A percentile compares a stretch with the other conserved stretches of the same genome.
Evolutionary conservation across 1,140 invertebrate species (phyloP).

Genomic region (Aphelenchoides avenae): DNA sequence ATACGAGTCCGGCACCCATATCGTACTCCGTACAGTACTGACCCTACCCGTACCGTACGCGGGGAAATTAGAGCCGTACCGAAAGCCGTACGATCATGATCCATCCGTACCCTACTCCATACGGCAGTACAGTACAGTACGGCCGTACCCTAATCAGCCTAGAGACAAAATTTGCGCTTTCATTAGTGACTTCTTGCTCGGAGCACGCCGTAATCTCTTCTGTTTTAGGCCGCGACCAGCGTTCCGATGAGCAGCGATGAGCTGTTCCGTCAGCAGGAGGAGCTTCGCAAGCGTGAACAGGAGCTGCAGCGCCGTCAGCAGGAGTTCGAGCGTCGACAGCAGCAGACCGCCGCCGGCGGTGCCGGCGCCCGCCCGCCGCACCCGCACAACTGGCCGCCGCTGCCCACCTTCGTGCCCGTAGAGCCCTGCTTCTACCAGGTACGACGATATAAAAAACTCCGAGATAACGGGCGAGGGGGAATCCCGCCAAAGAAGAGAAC

Average conservation of each 20-base stretch:
- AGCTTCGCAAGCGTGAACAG: constrained; percentile 50
- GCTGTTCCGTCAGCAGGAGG: constrained; percentile 58
- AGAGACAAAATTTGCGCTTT: constrained; percentile 13
- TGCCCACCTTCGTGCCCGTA: constrained; percentile 81
- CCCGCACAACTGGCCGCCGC: constrained; percentile 94
- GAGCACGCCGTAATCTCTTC: constrained; percentile 3
- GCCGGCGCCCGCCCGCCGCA: constrained; percentile 27
- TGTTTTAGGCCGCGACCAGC: constrained; percentile 26
- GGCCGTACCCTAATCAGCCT: background rate
- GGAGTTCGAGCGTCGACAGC: constrained; percentile 49
- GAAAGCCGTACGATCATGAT: background rate
- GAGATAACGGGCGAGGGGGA: too few species aligned
- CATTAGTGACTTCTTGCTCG: constrained; percentile 8
- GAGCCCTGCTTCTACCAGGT: constrained; percentile 95
- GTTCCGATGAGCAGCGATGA: constrained; percentile 43
- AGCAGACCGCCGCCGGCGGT: constrained; percentile 12
- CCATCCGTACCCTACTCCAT: background rate
- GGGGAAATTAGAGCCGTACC: background rate
- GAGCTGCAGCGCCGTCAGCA: constrained; percentile 55
- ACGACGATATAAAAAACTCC: too few species aligned
- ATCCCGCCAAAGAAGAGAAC: too few species aligned
- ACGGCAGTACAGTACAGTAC: constrained; percentile 1
- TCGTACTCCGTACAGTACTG: too few species aligned
- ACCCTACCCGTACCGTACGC: background rate
- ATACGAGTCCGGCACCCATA: too few species aligned